Evolutionary conservation across 2,888 invertebrate genomes (phyloP).

Genomic region (Apamea anceps): DNA sequence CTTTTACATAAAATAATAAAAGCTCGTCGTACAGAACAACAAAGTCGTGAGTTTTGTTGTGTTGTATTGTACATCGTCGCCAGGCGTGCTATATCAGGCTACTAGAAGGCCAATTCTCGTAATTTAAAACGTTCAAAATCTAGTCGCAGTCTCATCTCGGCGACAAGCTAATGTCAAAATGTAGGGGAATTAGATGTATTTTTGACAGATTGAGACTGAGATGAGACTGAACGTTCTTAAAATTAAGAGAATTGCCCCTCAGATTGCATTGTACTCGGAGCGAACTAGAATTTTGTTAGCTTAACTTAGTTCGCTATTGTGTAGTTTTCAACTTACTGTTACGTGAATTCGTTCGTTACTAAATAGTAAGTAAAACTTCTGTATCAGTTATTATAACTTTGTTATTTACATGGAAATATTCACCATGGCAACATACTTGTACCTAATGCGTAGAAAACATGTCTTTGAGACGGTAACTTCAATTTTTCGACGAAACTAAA

Average conservation of each 20-base stretch:
- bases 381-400: not conserved
- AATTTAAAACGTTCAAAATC: too few species aligned
- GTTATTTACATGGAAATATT: not conserved
- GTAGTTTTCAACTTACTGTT: slow-evolving; percentile 5
- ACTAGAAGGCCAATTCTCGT: not conserved
- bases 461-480: too few species aligned
- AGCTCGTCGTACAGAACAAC: slow-evolving; percentile 9
- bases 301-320: slow-evolving; percentile 12
- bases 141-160: too few species aligned
- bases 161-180: too few species aligned
- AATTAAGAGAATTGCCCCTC: not conserved
- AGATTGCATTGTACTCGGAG: slow-evolving; percentile 6
- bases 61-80: slow-evolving; percentile 15
- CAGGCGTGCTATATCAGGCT: slow-evolving; percentile 6
- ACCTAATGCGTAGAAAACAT: not conserved
- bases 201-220: too few species aligned
- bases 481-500: too few species aligned
- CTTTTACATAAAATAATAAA: not conserved
- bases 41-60: slow-evolving; percentile 8
- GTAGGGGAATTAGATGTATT: too few species aligned
- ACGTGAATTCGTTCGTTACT: slow-evolving; percentile 2
- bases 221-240: too few species aligned
- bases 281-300: slow-evolving; percentile 20
- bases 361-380: not conserved
- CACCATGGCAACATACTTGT: not conserved